These are phyloP conservation scores for Galeopterus variegatus DNA, from an alignment of 2,113 vertebrate species.

Conservation along the genomic window DNA sequence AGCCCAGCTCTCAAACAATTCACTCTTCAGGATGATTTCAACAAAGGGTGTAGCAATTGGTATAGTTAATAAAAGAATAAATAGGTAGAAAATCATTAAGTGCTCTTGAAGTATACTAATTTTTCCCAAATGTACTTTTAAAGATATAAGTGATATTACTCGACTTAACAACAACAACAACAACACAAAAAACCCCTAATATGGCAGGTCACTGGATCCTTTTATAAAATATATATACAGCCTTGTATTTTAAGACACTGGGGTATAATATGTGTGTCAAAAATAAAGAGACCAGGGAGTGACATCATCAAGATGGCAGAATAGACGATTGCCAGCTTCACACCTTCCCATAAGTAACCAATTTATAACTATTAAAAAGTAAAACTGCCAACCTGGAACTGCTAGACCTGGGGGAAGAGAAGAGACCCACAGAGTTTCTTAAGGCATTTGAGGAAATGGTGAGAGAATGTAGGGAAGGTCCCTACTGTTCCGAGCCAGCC, in stretches of 20 bases:
- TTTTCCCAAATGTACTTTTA: constrained; percentile 50
- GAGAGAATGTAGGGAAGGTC: too few species aligned
- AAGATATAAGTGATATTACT: neutral
- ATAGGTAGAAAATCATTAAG: constrained; percentile 14
- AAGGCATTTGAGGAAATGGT: too few species aligned
- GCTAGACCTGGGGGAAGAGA: too few species aligned
- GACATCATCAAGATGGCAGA: too few species aligned
- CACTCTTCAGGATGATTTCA: constrained; percentile 43
- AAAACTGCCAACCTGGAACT: too few species aligned
- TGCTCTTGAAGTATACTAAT: neutral
- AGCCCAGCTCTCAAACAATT: neutral
- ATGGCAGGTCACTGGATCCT: neutral
- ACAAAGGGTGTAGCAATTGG: neutral
- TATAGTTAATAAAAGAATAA: neutral
- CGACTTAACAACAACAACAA: neutral
- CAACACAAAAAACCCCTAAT: neutral
- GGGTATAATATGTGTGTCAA: neutral
- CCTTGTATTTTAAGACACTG: neutral
- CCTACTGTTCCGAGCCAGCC: too few species aligned
- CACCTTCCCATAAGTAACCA: too few species aligned
- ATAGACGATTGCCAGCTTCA: too few species aligned
- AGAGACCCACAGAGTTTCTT: too few species aligned
- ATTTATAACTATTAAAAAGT: too few species aligned
- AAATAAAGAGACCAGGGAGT: neutral
- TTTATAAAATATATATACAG: neutral